A percentile compares a stretch with the other conserved stretches of the same genome.
Evolutionary conservation across 2,113 vertebrate genomes (phyloP).

Genomic region (Sapayoa aenigma): DNA sequence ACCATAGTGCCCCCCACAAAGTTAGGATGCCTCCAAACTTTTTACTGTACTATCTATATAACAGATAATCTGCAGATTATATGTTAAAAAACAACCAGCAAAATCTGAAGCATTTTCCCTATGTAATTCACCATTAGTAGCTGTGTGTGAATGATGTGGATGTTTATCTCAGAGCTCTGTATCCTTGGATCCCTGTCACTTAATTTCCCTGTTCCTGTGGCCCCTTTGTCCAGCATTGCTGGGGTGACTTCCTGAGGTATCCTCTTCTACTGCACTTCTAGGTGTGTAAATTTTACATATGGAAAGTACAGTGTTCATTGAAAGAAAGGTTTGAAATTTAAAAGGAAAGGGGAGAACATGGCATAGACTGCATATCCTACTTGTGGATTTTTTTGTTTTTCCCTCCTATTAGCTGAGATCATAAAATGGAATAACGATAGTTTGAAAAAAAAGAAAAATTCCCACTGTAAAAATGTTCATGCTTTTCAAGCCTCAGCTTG

Average conservation of each 20-base stretch:
- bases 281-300: fast-evolving
- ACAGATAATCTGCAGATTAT: neutral
- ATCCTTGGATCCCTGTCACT: neutral
- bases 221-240: neutral
- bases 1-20: neutral
- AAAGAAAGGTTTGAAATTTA: neutral
- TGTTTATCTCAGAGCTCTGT: neutral
- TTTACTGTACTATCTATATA: neutral
- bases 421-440: neutral
- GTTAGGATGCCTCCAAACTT: neutral
- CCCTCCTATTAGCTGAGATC: neutral
- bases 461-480: neutral
- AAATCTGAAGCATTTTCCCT: neutral
- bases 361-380: neutral
- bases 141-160: neutral
- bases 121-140: neutral
- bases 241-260: neutral
- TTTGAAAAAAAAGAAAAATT: neutral
- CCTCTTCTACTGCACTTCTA: neutral
- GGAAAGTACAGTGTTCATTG: neutral
- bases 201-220: neutral
- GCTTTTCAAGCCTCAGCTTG: neutral
- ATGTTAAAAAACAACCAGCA: neutral
- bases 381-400: neutral
- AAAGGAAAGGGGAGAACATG: neutral